Evolutionary conservation across 2,113 vertebrate species (phyloP), one percentile per base, ranked within the genome.

Genomic region (Lonchura striata): DNA sequence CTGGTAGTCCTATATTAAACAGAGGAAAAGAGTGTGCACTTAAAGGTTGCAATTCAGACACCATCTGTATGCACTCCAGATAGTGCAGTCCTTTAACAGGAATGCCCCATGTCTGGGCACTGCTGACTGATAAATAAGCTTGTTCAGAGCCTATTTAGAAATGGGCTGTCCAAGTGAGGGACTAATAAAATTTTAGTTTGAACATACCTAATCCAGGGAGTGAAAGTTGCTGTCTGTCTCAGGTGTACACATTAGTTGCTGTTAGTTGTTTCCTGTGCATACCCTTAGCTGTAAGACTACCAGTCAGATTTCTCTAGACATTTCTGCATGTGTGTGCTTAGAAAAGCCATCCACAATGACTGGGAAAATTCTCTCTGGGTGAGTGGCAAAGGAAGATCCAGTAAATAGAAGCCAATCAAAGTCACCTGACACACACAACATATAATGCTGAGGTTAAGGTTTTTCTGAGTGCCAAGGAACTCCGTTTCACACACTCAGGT

Each of bases 1-100:
- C 49, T 37, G 88, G 74, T 23, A 80, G 25, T 37, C 82, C 98
- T 98, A 6, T 23, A 82, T 57, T 47, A 92, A 96, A 94, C 7
- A 94, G 19, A 91, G 69, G n/a, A 92, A 47, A 95, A 88, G 27
- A 70, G 13, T 10, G 7, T 61, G 28, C 54, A 56, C 39, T 86
- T 89, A 68, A 61, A 18, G 28, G 28, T 89, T 77, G 52, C 30
- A 44, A 20, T 52, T 49, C 71, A 92, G 76, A 57, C 49, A 68
- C 15, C n/a, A 19, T 6, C 53, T 21, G 11, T 59, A 27, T n/a
- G 57, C 44, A 53, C 4, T 74, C 17, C 46, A 82, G 68, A 47
- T 1, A 28, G 27, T 18, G 8, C 47, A 83, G 33, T 50, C 30
- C 54, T 71, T 82, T 83, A 70, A 64, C 63, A 78, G 4, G 19